Conservation (phyloP, 2,113 vertebrate genomes). For the Sclerurus mexicanus region DNA sequence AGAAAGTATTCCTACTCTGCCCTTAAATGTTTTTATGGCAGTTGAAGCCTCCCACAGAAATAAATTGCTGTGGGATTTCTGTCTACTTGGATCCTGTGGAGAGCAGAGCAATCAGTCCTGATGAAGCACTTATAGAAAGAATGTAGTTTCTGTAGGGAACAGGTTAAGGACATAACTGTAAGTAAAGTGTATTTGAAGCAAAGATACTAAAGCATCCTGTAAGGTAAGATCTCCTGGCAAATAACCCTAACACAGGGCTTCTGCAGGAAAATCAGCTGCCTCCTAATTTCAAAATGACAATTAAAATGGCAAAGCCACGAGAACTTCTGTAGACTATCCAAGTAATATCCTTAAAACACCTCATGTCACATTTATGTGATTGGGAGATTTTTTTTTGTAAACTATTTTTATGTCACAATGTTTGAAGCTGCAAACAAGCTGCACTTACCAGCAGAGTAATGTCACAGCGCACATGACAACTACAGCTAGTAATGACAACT, state of each 20-base stretch:
- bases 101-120: conserved; percentile 94
- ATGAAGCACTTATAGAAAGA: conserved; percentile 93
- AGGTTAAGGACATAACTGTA: conserved; percentile 76
- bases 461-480: neutral
- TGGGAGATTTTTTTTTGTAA: accelerated
- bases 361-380: accelerated
- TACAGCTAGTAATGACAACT: accelerated
- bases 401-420: neutral
- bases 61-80: neutral
- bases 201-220: neutral
- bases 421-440: neutral
- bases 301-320: neutral
- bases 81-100: conserved; percentile 95
- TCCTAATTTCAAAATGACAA: neutral
- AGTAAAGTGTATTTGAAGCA: no score
- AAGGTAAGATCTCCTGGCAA: neutral
- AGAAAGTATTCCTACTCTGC: neutral
- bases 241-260: accelerated
- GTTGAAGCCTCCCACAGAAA: neutral
- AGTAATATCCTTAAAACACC: accelerated
- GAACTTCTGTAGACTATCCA: neutral
- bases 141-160: conserved; percentile 89
- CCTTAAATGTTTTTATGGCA: neutral
- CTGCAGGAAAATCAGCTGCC: neutral
- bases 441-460: accelerated